These are phyloP conservation scores for Xanthorhoe spadicearia DNA, from an alignment of 2,888 invertebrate species.

Conservation along the genomic window DNA sequence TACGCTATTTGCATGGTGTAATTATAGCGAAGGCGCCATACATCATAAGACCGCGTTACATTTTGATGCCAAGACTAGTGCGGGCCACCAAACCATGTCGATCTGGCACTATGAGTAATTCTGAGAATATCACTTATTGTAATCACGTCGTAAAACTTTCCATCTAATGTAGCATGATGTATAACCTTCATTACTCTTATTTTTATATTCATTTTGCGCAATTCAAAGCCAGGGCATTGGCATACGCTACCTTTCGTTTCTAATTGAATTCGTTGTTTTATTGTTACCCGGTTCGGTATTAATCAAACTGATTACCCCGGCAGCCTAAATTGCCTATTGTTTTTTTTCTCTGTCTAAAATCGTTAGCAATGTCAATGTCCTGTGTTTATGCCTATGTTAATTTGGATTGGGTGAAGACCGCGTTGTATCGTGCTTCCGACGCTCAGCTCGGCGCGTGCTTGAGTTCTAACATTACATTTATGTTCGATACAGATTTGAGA, in stretches of 20 bases:
- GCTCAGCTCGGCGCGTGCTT: conserved; percentile 62
- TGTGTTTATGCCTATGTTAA: conserved; percentile 83
- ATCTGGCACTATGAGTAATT: conserved; percentile 74
- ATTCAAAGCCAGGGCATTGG: conserved; percentile 96
- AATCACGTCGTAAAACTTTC: conserved; percentile 78
- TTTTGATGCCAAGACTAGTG: conserved; percentile 78
- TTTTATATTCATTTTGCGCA: conserved; percentile 82
- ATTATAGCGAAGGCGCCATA: conserved; percentile 78
- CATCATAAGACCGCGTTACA: conserved; percentile 74
- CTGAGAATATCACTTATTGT: conserved; percentile 80
- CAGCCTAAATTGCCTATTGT: conserved; percentile 83
- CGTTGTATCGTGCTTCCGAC: conserved; percentile 54
- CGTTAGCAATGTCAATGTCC: conserved; percentile 87
- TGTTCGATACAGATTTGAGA: conserved; percentile 95
- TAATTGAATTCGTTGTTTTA: conserved; percentile 82
- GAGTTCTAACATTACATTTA: conserved; percentile 80
- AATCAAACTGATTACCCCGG: conserved; percentile 83
- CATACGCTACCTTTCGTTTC: conserved; percentile 86
- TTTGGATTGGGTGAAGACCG: conserved; percentile 66
- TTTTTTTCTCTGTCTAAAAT: conserved; percentile 74
- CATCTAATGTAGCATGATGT: conserved; percentile 83
- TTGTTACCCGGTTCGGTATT: conserved; percentile 81
- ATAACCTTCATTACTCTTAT: conserved; percentile 81
- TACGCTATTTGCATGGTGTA: conserved; percentile 82
- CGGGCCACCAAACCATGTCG: conserved; percentile 72